A percentile compares a stretch with the other conserved stretches of the same genome.
Evolutionary conservation across 2,888 invertebrate genomes (phyloP).

Genomic region (Deilephila elpenor): DNA sequence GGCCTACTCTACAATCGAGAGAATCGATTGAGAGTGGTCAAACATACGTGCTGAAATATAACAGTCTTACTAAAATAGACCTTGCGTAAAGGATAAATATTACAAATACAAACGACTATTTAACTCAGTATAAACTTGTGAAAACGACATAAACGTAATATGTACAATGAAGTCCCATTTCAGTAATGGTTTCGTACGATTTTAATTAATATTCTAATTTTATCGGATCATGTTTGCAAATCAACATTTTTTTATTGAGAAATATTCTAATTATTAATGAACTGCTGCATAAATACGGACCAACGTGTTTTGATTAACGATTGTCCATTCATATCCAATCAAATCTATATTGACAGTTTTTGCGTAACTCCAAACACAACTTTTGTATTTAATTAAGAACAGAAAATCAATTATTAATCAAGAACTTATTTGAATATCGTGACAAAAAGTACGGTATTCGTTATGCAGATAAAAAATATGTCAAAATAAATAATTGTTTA

Average conservation of each 20-base stretch:
- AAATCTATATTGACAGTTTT: conserved; percentile 8
- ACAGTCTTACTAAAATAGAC: too few relatives aligned
- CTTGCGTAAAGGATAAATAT: too few relatives aligned
- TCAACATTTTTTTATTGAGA: neutral
- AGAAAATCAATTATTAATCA: conserved; percentile 18
- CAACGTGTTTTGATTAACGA: conserved; percentile 19
- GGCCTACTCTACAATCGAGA: too few relatives aligned
- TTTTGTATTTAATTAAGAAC: conserved; percentile 14
- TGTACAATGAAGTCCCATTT: too few relatives aligned
- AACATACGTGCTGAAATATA: too few relatives aligned
- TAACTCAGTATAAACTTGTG: too few relatives aligned
- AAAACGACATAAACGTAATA: too few relatives aligned
- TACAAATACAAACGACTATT: too few relatives aligned
- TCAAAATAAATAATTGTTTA: conserved; percentile 1
- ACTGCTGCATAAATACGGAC: neutral
- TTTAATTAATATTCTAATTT: neutral
- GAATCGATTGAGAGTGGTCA: too few relatives aligned
- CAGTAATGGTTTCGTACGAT: neutral
- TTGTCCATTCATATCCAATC: conserved; percentile 17
- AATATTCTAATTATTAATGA: neutral
- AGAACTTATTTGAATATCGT: conserved; percentile 4
- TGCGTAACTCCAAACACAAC: neutral
- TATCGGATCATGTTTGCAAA: neutral
- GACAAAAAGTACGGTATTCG: conserved; percentile 5
- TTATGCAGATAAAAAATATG: conserved; percentile 6